These are phyloP conservation scores for Pandemis corylana DNA, from an alignment of 2,888 invertebrate species.

Conservation along the genomic window DNA sequence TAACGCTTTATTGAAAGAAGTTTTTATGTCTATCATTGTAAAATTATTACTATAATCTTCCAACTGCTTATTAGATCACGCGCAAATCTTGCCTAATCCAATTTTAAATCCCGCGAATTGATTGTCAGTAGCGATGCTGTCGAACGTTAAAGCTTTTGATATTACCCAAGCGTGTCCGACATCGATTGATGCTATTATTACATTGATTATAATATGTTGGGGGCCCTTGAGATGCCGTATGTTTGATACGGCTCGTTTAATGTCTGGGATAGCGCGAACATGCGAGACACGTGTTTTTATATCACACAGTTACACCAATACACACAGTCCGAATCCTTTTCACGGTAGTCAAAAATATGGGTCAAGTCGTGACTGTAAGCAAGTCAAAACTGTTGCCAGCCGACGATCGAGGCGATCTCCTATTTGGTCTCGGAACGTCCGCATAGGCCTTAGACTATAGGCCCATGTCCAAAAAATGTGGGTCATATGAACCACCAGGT, in stretches of 20 bases:
- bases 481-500: too few species aligned
- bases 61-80: neutral
- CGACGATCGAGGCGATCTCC: too few species aligned
- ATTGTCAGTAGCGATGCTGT: conserved; percentile 5
- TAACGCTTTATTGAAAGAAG: too few species aligned
- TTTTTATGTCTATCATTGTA: too few species aligned
- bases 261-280: conserved; percentile 21
- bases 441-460: too few species aligned
- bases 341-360: neutral
- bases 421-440: too few species aligned
- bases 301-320: neutral
- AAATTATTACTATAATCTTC: neutral
- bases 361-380: neutral
- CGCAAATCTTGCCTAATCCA: neutral
- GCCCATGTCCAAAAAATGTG: too few species aligned
- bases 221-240: conserved; percentile 36
- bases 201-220: conserved; percentile 32
- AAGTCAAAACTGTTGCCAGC: too few species aligned
- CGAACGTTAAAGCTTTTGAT: conserved; percentile 12
- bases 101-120: conserved; percentile 19
- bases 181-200: conserved; percentile 39
- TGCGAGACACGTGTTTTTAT: conserved; percentile 13
- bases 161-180: conserved; percentile 28
- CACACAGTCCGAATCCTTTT: too few species aligned
- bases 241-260: conserved; percentile 17